Percentiles rank a stretch among this genome's conserved stretches.
Evolutionary conservation across 2,797 vertebrate species (phyloP).

Genomic region (Anguilla obscura): DNA sequence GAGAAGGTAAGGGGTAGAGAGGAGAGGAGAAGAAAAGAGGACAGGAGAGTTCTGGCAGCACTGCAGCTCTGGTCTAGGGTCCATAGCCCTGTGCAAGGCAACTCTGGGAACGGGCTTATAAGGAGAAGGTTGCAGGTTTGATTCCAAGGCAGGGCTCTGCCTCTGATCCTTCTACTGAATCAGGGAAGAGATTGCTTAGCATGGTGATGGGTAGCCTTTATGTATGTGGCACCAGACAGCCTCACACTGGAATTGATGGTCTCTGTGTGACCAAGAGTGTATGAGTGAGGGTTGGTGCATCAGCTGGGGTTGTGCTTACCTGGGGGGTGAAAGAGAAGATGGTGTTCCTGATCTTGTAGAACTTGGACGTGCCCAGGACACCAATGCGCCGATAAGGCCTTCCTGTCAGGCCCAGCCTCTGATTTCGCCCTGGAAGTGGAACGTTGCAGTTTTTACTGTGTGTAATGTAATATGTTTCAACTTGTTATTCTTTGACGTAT

Average conservation of each 20-base stretch:
- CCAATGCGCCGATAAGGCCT: constrained; percentile 93
- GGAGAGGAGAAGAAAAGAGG: too few species aligned
- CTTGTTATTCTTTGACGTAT: too few species aligned
- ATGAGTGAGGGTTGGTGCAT: too few species aligned
- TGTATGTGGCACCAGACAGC: too few species aligned
- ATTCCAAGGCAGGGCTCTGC: too few species aligned
- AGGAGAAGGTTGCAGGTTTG: too few species aligned
- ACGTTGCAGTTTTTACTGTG: not conserved
- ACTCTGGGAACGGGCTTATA: not conserved
- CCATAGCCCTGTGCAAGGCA: too few species aligned
- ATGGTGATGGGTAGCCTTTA: too few species aligned
- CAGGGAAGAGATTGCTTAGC: too few species aligned
- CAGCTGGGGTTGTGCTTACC: constrained; percentile 59
- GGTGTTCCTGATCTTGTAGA: constrained; percentile 88
- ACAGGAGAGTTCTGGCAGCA: not conserved
- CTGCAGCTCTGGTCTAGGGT: not conserved
- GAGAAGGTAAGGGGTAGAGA: not conserved
- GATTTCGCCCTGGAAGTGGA: constrained; percentile 79
- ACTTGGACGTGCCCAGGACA: constrained; percentile 91
- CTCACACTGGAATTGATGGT: too few species aligned
- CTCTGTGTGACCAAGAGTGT: too few species aligned
- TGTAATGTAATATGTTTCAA: not conserved
- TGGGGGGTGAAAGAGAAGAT: constrained; percentile 94
- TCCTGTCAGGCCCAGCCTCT: constrained; percentile 84
- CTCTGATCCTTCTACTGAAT: too few species aligned